Percentiles rank a stretch among this genome's conserved stretches.
Conservation (phyloP, 2,113 vertebrate species). For the Syngnathus scovelli region DNA sequence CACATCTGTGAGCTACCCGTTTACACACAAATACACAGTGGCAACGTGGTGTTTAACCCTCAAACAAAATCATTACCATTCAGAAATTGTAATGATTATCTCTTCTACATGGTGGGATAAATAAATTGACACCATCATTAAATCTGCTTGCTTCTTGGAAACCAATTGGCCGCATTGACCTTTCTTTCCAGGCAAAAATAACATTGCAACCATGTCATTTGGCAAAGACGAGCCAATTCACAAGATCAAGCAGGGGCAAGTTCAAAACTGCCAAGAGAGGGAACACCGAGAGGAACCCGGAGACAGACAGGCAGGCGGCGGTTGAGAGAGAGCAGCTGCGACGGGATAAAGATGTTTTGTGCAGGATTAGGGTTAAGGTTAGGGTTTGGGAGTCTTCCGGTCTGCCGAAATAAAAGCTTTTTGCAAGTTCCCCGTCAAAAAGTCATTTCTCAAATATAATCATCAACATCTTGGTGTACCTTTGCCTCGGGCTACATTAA, state of each 20-base stretch:
- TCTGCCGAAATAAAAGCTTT: conserved; percentile 47
- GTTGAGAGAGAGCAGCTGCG: conserved; percentile 43
- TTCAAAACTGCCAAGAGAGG: conserved; percentile 14
- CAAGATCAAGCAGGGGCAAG: background rate
- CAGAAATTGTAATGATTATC: background rate
- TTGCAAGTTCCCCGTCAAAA: conserved; percentile 23
- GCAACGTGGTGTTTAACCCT: conserved; percentile 19
- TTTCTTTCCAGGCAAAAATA: conserved; percentile 5
- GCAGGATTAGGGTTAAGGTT: conserved; percentile 53
- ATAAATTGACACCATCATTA: background rate
- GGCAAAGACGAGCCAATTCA: conserved; percentile 12
- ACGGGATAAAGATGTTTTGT: conserved; percentile 53
- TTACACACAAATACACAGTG: conserved; percentile 43
- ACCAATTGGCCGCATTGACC: background rate
- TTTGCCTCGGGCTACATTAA: conserved; percentile 19
- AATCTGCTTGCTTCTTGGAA: conserved; percentile 1
- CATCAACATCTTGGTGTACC: conserved; percentile 29
- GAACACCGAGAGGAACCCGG: conserved; percentile 7
- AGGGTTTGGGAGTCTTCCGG: conserved; percentile 36
- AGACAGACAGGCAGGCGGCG: conserved; percentile 38
- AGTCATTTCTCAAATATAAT: conserved; percentile 29
- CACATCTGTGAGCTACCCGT: conserved; percentile 41
- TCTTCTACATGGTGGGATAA: too few species aligned
- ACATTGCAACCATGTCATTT: background rate
- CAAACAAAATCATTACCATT: conserved; percentile 10